These are phyloP conservation scores for Synchiropus splendidus DNA, from an alignment of 2,113 vertebrate species.

Conservation along the genomic window DNA sequence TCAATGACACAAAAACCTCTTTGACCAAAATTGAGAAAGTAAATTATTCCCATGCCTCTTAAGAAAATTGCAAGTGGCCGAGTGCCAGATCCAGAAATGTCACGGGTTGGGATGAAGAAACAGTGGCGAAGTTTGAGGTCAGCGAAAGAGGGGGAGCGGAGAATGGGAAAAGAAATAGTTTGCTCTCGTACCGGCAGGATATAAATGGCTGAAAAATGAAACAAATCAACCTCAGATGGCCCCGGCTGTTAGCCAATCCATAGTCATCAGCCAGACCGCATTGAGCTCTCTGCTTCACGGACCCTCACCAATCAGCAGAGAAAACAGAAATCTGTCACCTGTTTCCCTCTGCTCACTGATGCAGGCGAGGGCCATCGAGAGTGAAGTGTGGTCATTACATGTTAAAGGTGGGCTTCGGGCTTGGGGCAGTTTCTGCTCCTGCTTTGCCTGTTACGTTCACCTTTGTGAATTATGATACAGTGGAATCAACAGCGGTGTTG, in stretches of 20 bases:
- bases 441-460: slow-evolving; percentile 22
- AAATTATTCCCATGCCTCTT: slow-evolving; percentile 5
- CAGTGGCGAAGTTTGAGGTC: slow-evolving; percentile 3
- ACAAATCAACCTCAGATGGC: slow-evolving; percentile 65
- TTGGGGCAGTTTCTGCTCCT: slow-evolving; percentile 4
- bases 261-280: slow-evolving; percentile 64
- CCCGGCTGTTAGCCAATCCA: slow-evolving; percentile 51
- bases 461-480: slow-evolving; percentile 6
- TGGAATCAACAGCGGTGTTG: too few relatives aligned
- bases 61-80: slow-evolving; percentile 15
- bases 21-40: slow-evolving; percentile 7
- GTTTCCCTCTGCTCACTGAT: slow-evolving; percentile 40
- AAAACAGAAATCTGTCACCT: slow-evolving; percentile 58
- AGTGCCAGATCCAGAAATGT: slow-evolving; percentile 9
- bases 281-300: slow-evolving; percentile 58
- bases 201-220: slow-evolving; percentile 64
- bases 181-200: slow-evolving; percentile 38
- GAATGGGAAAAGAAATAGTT: slow-evolving; percentile 24
- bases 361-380: slow-evolving; percentile 26
- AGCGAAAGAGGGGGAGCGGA: neutral
- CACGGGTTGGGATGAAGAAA: slow-evolving; percentile 12
- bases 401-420: slow-evolving; percentile 11
- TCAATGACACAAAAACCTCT: slow-evolving; percentile 10
- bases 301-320: slow-evolving; percentile 56
- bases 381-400: slow-evolving; percentile 32